Conservation (phyloP, 2,797 vertebrate genomes). For the Ciconia nigra region DNA sequence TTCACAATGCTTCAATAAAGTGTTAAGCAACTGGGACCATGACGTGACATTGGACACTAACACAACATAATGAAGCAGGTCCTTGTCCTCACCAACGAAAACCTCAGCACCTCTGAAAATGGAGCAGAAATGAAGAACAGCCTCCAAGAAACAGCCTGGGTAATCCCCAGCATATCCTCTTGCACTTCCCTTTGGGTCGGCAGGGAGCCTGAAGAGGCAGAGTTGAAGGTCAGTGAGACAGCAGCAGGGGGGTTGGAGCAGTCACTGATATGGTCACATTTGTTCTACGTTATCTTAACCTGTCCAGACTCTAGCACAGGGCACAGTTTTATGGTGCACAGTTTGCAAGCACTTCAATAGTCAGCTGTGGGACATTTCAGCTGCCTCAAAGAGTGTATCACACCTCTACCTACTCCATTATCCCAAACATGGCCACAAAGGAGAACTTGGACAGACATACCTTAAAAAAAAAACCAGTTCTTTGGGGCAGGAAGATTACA, state of each 20-base stretch:
- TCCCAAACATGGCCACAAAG: background rate
- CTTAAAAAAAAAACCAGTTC: background rate
- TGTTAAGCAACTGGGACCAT: background rate
- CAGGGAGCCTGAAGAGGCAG: background rate
- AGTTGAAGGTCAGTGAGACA: background rate
- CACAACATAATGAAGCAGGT: background rate
- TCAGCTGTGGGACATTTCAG: background rate
- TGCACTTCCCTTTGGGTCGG: background rate
- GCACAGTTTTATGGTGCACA: background rate
- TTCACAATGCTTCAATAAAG: background rate
- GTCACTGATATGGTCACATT: background rate
- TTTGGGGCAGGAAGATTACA: background rate
- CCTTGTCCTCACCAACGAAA: background rate
- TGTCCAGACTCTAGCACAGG: background rate
- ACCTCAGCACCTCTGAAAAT: background rate
- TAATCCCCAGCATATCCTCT: rapidly evolving
- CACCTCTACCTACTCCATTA: background rate
- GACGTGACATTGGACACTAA: background rate
- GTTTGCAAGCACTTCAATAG: background rate
- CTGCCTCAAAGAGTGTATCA: background rate
- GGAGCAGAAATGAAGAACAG: background rate
- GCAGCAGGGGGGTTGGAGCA: background rate
- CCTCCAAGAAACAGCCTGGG: background rate
- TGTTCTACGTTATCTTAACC: background rate
- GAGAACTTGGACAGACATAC: background rate